Conservation (phyloP, 2,888 invertebrate genomes). For the Caenorhabditis afra region DNA sequence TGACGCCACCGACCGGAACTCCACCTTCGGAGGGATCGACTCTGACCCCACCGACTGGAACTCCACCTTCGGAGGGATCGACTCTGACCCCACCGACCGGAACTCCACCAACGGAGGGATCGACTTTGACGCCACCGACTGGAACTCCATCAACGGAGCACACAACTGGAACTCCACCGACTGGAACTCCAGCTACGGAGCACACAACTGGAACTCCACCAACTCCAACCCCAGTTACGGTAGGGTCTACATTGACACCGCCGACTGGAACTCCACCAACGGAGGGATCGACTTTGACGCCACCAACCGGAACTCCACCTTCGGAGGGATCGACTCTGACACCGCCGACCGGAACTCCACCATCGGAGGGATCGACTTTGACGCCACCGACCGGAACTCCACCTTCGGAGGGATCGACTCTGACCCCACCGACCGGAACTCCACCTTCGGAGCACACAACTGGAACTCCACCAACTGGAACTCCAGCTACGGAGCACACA, state of each 20-base stretch:
- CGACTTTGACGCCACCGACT: conserved; percentile 2
- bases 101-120: neutral
- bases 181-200: neutral
- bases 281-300: neutral
- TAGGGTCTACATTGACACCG: neutral
- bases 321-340: neutral
- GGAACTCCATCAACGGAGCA: neutral
- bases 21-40: neutral
- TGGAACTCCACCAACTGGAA: conserved; percentile 1
- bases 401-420: neutral
- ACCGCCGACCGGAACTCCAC: neutral
- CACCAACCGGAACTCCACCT: conserved; percentile 7
- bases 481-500: neutral
- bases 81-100: neutral
- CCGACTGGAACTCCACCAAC: conserved; percentile 7
- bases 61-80: neutral
- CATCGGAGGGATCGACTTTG: neutral
- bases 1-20: neutral
- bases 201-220: conserved; percentile 1
- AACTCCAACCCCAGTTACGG: conserved; percentile 2
- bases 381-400: conserved; percentile 8
- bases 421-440: conserved; percentile 1
- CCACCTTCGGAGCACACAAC: neutral
- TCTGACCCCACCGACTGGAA: conserved; percentile 6
- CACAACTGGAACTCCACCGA: conserved; percentile 3